phyloP scores from a whole-genome alignment of 2,113 vertebrate species.

The Lepus europaeus region DNA sequence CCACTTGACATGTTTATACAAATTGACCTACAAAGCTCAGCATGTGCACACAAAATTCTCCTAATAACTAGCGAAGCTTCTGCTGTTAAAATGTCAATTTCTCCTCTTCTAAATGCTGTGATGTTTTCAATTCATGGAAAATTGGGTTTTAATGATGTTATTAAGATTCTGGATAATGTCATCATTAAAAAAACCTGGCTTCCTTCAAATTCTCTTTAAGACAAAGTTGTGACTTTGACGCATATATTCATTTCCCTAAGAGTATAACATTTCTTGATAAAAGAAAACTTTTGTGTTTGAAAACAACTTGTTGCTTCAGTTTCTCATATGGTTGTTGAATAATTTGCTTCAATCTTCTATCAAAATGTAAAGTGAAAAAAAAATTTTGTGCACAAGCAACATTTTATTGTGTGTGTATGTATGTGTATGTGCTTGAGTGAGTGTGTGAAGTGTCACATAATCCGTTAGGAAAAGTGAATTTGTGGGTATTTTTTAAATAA shows the following conservation, averaged over 20 bases:
- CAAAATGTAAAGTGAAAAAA: slow-evolving; percentile 33
- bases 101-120: slow-evolving; percentile 49
- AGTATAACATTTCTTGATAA: slow-evolving; percentile 35
- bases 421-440: not conserved
- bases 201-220: slow-evolving; percentile 48
- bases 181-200: slow-evolving; percentile 27
- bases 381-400: not conserved
- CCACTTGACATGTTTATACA: not conserved
- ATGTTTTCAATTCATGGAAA: slow-evolving; percentile 40
- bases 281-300: not conserved
- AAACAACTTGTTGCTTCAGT: not conserved
- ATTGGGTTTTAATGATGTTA: slow-evolving; percentile 15
- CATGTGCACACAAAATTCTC: not conserved
- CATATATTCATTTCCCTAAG: slow-evolving; percentile 8
- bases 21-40: not conserved
- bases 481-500: not conserved
- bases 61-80: not conserved
- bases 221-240: slow-evolving; percentile 50
- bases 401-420: not conserved
- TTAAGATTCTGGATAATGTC: slow-evolving; percentile 12
- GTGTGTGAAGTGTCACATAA: not conserved
- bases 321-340: not conserved
- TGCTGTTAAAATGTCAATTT: not conserved
- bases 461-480: slow-evolving; percentile 24
- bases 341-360: not conserved